Evolutionary conservation across 2,888 invertebrate genomes (phyloP), one percentile per base, ranked within the genome.

Genomic region (Nebria brevicollis): DNA sequence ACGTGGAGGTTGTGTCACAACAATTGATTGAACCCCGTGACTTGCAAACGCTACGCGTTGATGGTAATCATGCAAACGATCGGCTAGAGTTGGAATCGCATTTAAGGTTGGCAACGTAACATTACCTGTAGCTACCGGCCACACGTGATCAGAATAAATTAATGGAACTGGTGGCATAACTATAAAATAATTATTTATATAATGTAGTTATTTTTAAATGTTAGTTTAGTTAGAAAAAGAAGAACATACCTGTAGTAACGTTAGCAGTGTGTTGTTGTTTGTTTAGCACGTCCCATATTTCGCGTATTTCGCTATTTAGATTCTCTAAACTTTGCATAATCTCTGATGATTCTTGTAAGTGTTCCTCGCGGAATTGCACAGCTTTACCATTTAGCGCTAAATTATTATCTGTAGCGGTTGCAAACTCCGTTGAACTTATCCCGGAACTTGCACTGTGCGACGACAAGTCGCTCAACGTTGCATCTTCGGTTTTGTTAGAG

Each of bases 261-360:
- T 88, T 90, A 26, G 87, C 86, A 84, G 90, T 90, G 83, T 90
- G 90, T 82, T 92, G 92, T 82, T 92, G 91, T 84, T 93, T 92
- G 83, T 92, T 90, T 68, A 94, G 87, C 82, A 94, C 93, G 83
- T 93, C 93, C 90, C 94, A 92, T 83, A 94, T 94, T 86, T 94
- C 94, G 73, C 92, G 90, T 83, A 94, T 94, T 88, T 94, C 94
- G 0, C 92, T 92, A 87, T 94, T 94, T 20, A 94, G 89, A 85
- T 93, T 94, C 85, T 94, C 94, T 85, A 94, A 88, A 85, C 93
- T 94, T 84, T 93, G 93, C 83, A 94, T 93, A 84, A 93, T 94
- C 86, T 93, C 93, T 25, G 93, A 92, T 5, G 93, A 93, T 86
- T 93, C 93, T 87, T 93, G 92, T 86, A 92, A 91, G 81, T 90